These are phyloP conservation scores for Andrena bucephala DNA, from an alignment of 2,888 invertebrate species.

Conservation along the genomic window DNA sequence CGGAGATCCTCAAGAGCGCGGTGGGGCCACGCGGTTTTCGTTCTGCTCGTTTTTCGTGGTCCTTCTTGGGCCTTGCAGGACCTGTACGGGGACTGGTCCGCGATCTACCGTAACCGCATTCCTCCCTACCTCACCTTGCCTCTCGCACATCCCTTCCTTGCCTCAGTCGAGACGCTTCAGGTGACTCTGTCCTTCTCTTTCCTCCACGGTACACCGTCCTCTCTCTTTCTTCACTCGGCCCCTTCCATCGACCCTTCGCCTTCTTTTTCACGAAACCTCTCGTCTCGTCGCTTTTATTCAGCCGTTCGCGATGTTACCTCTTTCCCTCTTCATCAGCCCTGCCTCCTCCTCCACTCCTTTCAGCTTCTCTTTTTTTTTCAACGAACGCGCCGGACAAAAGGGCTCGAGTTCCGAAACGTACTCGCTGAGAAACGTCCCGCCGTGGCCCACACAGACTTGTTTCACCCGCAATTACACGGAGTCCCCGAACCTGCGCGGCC, in stretches of 20 bases:
- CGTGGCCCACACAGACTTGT: conserved; percentile 43
- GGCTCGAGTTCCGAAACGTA: conserved; percentile 54
- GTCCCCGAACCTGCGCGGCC: conserved; percentile 40
- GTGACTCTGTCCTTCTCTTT: conserved; percentile 33
- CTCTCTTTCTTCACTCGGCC: conserved; percentile 35
- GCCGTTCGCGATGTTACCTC: conserved; percentile 44
- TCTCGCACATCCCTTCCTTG: conserved; percentile 51
- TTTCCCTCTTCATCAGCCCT: conserved; percentile 46
- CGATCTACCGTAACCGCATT: conserved; percentile 83
- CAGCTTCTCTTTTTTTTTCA: conserved; percentile 29
- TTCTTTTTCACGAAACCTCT: conserved; percentile 28
- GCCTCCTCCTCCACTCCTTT: conserved; percentile 28
- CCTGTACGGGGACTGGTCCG: conserved; percentile 75
- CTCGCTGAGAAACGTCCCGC: conserved; percentile 34
- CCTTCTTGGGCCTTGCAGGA: conserved; percentile 69
- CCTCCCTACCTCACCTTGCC: conserved; percentile 73
- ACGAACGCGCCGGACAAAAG: conserved; percentile 59
- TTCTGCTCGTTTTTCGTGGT: conserved; percentile 70
- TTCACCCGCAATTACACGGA: conserved; percentile 65
- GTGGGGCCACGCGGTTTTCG: conserved; percentile 60
- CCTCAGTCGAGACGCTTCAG: conserved; percentile 44
- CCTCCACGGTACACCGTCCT: conserved; percentile 14
- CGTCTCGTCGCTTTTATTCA: conserved; percentile 58
- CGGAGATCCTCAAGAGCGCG: conserved; percentile 42
- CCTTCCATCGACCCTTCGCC: background rate